Evolutionary conservation across 1,140 invertebrate genomes (phyloP).

Genomic region (Heliconius hewitsoni): DNA sequence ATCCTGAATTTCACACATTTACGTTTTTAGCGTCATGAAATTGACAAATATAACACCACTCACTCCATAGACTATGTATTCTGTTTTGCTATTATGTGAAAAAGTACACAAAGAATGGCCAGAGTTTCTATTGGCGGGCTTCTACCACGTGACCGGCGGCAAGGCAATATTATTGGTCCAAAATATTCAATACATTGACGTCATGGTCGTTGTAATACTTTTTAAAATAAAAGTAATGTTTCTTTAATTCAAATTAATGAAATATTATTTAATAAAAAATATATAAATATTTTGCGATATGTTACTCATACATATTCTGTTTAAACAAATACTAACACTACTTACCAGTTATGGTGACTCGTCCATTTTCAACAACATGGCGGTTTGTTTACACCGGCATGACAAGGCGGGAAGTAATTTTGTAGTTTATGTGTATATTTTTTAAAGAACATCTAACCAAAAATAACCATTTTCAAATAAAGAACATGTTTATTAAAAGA

Average conservation of each 20-base stretch:
- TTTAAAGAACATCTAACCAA: slow-evolving; percentile 33
- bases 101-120: slow-evolving; percentile 80
- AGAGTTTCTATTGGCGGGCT: slow-evolving; percentile 67
- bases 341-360: slow-evolving; percentile 54
- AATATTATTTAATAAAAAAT: not conserved
- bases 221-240: slow-evolving; percentile 22
- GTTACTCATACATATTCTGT: not conserved
- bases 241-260: not conserved
- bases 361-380: slow-evolving; percentile 77
- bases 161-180: slow-evolving; percentile 60
- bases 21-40: slow-evolving; percentile 78
- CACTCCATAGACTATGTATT: slow-evolving; percentile 78
- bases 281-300: slow-evolving; percentile 14
- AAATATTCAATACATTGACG: slow-evolving; percentile 47
- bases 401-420: slow-evolving; percentile 75
- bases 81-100: slow-evolving; percentile 78
- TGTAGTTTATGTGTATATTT: slow-evolving; percentile 47
- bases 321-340: not conserved
- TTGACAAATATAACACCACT: slow-evolving; percentile 81
- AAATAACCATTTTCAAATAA: slow-evolving; percentile 51
- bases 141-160: slow-evolving; percentile 67
- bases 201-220: slow-evolving; percentile 43
- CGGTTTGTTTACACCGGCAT: slow-evolving; percentile 82
- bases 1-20: slow-evolving; percentile 82
- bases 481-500: slow-evolving; percentile 61